phyloP scores from a whole-genome alignment of 2,113 vertebrate genomes.

The Axis porcinus region DNA sequence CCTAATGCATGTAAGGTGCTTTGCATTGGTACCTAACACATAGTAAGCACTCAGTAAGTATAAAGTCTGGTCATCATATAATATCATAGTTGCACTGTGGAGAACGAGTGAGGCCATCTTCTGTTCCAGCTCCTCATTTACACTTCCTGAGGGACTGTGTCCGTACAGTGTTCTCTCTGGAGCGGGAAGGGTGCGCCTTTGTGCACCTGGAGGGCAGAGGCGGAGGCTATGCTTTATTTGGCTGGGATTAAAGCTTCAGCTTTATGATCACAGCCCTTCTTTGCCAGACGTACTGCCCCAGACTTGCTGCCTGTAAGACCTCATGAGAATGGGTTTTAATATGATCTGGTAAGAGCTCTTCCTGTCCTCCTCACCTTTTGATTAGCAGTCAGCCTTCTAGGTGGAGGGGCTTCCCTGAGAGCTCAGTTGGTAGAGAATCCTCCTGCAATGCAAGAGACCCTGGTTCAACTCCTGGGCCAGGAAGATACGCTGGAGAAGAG shows the following conservation, averaged over 20 bases:
- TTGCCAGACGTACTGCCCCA: neutral
- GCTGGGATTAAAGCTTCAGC: neutral
- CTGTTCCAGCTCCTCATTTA: neutral
- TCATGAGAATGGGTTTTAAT: neutral
- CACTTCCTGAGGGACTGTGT: neutral
- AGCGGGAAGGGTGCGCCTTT: neutral
- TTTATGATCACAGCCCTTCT: neutral
- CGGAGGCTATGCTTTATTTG: neutral
- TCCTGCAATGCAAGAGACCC: neutral
- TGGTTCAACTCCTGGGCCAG: neutral
- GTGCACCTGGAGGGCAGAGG: neutral
- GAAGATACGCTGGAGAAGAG: neutral
- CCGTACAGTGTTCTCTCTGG: neutral
- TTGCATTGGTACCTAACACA: neutral
- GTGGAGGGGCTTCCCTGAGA: neutral
- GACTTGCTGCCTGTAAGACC: neutral
- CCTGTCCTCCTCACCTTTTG: neutral
- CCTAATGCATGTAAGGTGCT: neutral
- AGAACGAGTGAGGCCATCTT: neutral
- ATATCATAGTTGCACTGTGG: neutral
- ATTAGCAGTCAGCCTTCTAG: neutral
- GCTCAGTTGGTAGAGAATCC: neutral
- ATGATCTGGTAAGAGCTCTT: neutral
- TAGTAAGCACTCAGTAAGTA: neutral
- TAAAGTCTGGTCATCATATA: neutral